A percentile compares a stretch with the other conserved stretches of the same genome.
Conservation (phyloP, 2,888 invertebrate genomes). For the Thera britannica region DNA sequence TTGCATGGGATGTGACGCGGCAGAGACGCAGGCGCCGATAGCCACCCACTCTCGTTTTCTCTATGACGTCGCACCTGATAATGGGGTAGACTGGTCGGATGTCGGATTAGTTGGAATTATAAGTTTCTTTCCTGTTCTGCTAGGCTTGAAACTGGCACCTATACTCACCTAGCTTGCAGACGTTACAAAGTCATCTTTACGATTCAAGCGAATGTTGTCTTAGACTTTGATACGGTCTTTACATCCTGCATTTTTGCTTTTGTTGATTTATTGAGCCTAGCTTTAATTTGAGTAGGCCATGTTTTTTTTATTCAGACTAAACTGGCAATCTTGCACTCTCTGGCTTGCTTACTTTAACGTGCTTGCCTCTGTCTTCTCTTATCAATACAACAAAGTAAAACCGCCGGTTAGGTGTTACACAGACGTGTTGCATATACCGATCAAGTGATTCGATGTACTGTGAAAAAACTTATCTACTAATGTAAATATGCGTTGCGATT, state of each 20-base stretch:
- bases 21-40: constrained; percentile 60
- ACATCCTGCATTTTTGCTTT: background rate
- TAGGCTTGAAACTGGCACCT: too few relatives aligned
- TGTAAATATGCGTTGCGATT: constrained; percentile 66
- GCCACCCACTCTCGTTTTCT: constrained; percentile 70
- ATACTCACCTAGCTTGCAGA: too few relatives aligned
- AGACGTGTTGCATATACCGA: constrained; percentile 9
- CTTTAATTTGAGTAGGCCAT: background rate
- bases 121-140: too few relatives aligned
- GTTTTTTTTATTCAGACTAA: background rate
- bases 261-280: too few relatives aligned
- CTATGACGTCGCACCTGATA: constrained; percentile 66
- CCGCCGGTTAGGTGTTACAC: background rate
- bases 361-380: background rate
- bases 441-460: constrained; percentile 39
- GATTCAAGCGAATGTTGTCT: too few relatives aligned
- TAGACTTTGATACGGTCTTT: background rate
- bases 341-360: background rate
- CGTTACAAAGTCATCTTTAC: too few relatives aligned
- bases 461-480: constrained; percentile 56
- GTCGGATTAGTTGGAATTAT: constrained; percentile 36
- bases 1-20: constrained; percentile 54
- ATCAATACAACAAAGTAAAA: background rate
- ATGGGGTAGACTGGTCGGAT: constrained; percentile 46
- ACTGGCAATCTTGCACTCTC: background rate